Evolutionary conservation across 2,797 vertebrate genomes (phyloP), one percentile per base, ranked within the genome.

Genomic region (Arnoldichthys spilopterus): DNA sequence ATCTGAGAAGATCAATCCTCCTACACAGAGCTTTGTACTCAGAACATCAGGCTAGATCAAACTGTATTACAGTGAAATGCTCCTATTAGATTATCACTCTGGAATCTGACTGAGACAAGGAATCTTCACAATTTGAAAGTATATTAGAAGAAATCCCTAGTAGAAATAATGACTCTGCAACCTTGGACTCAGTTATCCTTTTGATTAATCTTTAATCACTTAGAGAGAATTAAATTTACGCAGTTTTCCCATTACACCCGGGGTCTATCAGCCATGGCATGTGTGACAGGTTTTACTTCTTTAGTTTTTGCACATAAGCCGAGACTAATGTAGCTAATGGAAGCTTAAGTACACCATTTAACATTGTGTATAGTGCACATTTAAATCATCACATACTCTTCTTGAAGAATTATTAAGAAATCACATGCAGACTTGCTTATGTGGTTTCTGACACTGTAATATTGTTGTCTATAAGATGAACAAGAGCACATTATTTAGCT

Each of bases 1-100:
- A 53, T 69, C 45, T 30, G 28, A 30, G 47, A 51, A 54, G 69
- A 37, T 71, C 69, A 12, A 71, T 37, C 69, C 49, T 56, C 69
- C 30, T 34, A 54, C 68, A 70, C 47, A 53, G 34, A 71, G 6
- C 61, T 2, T 0, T 9, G 16, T 15, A 8, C 71, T 53, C 30
- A 47, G 16, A 7, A 24, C 51, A 37, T 64, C 32, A 62, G 63
- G 6, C 2, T 45, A 24, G 72, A 74, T 47, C 43, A 1, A 69
- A 45, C 40, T 45, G 64, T n/a, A 47, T 45, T 67, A 45, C 22
- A 67, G n/a, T 5, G 2, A 1, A 67, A 30, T 22, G 8, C n/a
- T 64, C 62, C 11, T 9, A 15, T 24, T 37, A 18, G 7, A 66
- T 26, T 45, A 66, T 20, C 6, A 2, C 63, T 45, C 63, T n/a